These are phyloP conservation scores for Nomada goodeniana DNA, from an alignment of 2,888 invertebrate genomes.

Conservation along the genomic window DNA sequence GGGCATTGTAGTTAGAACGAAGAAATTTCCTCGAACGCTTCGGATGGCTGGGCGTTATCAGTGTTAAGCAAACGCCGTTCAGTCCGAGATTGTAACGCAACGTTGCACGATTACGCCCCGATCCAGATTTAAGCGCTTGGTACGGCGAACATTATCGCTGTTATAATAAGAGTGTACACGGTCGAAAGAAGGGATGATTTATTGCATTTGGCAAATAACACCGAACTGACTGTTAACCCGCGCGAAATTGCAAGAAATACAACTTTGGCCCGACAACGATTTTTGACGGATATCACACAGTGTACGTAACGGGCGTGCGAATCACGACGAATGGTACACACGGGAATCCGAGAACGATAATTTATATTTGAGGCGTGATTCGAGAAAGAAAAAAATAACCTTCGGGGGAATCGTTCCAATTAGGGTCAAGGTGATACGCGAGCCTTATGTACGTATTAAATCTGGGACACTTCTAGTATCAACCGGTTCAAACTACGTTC, in stretches of 20 bases:
- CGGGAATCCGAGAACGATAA: neutral
- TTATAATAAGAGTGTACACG: constrained; percentile 13
- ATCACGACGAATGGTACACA: neutral
- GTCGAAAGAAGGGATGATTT: constrained; percentile 8
- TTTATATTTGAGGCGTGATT: neutral
- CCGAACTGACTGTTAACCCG: too few relatives aligned
- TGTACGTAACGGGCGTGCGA: neutral
- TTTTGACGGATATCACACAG: neutral
- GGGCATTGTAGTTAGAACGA: constrained; percentile 12
- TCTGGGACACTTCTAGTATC: constrained; percentile 15
- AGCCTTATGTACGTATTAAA: constrained; percentile 17
- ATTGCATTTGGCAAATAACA: neutral
- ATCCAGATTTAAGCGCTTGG: neutral
- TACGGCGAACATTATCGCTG: constrained; percentile 12
- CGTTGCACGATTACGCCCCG: neutral
- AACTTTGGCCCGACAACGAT: too few relatives aligned
- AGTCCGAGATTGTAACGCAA: constrained; percentile 31
- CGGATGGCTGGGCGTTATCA: constrained; percentile 37
- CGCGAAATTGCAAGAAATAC: too few relatives aligned
- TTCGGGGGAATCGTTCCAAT: constrained; percentile 18
- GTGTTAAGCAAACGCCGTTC: constrained; percentile 30
- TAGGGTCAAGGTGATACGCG: constrained; percentile 40
- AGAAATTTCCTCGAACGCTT: constrained; percentile 9
- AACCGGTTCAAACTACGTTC: constrained; percentile 14
- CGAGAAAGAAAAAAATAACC: constrained; percentile 4